Evolutionary conservation across 2,797 vertebrate genomes (phyloP).

Genomic region (Heterohyrax brucei): DNA sequence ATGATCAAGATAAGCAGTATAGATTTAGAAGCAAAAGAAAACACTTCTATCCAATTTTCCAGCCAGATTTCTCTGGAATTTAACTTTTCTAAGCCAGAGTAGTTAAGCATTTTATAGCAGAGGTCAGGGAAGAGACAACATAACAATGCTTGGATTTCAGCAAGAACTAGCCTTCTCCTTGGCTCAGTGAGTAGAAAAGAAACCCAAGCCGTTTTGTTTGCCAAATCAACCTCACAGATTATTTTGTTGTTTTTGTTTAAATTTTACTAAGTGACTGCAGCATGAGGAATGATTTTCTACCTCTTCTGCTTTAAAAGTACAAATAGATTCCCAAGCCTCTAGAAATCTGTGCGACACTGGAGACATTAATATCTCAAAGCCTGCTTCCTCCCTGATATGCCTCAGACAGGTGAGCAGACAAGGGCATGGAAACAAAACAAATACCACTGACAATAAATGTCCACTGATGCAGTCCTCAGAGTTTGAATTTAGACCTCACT

Average conservation of each 20-base stretch:
- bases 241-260: background rate
- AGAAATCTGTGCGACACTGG: background rate
- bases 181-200: background rate
- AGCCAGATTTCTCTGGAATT: conserved; percentile 54
- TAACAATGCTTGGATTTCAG: background rate
- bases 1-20: background rate
- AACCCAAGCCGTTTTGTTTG: background rate
- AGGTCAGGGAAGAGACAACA: conserved; percentile 5
- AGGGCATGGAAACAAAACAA: background rate
- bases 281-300: background rate
- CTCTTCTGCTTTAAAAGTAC: background rate
- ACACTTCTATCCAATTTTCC: background rate
- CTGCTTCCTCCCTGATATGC: background rate
- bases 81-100: conserved; percentile 22
- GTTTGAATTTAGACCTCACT: conserved; percentile 24
- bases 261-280: background rate
- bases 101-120: background rate
- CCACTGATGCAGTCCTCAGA: no score
- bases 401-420: background rate
- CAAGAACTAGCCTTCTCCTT: background rate
- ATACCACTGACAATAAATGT: background rate
- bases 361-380: background rate
- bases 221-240: background rate
- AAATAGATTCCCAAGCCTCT: background rate
- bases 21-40: conserved; percentile 45